Evolutionary conservation across 1,140 invertebrate species (phyloP).

Genomic region (Saxidomus purpurata): DNA sequence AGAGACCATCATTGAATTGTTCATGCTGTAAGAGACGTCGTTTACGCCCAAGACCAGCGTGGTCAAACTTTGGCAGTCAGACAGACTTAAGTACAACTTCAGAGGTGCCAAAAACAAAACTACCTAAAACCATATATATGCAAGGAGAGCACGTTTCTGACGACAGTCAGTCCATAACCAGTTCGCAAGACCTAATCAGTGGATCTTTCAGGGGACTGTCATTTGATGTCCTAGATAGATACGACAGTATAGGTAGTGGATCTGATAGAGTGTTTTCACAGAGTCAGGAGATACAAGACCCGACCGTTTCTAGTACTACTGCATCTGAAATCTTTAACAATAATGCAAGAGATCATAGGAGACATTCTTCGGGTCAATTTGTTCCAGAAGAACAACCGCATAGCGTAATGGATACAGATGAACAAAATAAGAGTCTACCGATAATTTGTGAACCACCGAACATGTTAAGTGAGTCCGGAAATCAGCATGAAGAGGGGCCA

Average conservation of each 20-base stretch:
- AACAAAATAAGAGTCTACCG: not conserved
- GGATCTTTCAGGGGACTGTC: slow-evolving; percentile 4
- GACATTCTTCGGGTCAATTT: slow-evolving; percentile 23
- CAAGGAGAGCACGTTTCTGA: not conserved
- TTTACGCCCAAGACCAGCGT: not conserved
- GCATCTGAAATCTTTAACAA: not conserved
- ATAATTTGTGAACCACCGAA: not conserved
- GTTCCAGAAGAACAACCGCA: not conserved
- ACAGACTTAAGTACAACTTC: slow-evolving; percentile 52
- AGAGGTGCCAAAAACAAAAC: not conserved
- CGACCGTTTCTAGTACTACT: slow-evolving; percentile 4
- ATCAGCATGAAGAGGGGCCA: not conserved
- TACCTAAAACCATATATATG: slow-evolving; percentile 19
- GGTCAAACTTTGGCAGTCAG: not conserved
- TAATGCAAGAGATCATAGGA: not conserved
- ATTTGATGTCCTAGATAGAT: not conserved
- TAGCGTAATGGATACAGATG: not conserved
- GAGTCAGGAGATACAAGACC: not conserved
- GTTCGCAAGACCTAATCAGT: not conserved
- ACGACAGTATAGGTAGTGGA: slow-evolving; percentile 10
- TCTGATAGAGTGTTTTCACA: not conserved
- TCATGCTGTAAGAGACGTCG: slow-evolving; percentile 1
- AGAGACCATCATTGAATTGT: slow-evolving; percentile 9
- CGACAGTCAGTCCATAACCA: not conserved
- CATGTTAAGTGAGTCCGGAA: too few species aligned